phyloP scores from a whole-genome alignment of 2,888 invertebrate species.

The Harpalus rubripes region DNA sequence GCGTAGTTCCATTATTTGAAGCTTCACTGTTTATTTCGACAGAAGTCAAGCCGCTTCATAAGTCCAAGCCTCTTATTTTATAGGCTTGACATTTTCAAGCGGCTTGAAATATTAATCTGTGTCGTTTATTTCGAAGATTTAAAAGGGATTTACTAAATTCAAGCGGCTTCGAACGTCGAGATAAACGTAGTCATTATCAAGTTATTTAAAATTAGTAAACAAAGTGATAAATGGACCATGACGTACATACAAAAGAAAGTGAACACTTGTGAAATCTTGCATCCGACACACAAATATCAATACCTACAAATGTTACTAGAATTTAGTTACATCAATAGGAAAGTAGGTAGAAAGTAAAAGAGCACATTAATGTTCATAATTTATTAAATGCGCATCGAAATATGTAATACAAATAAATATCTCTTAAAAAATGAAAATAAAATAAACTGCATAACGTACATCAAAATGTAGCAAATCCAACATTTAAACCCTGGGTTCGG shows the following conservation, averaged over 20 bases:
- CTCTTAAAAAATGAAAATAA: slow-evolving; percentile 14
- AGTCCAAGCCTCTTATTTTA: too few relatives aligned
- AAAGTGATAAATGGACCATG: background rate
- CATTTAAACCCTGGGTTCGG: background rate
- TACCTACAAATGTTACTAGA: background rate
- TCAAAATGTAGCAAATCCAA: slow-evolving; percentile 7
- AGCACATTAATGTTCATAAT: background rate
- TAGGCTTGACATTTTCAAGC: too few relatives aligned
- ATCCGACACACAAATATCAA: background rate
- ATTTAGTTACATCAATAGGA: background rate
- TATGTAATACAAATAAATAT: slow-evolving; percentile 49
- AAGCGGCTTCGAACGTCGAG: too few relatives aligned
- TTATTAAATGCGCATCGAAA: slow-evolving; percentile 18
- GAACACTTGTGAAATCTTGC: background rate
- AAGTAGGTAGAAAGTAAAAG: background rate
- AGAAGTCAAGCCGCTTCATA: too few relatives aligned
- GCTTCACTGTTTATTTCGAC: too few relatives aligned
- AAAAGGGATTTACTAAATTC: too few relatives aligned
- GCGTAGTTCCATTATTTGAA: too few relatives aligned
- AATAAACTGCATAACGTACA: slow-evolving; percentile 18
- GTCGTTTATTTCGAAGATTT: too few relatives aligned
- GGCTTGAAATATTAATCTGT: too few relatives aligned
- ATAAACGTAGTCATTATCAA: too few relatives aligned
- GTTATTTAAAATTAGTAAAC: background rate
- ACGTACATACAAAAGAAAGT: background rate